Base-by-base conservation (phyloP, 1,140 invertebrate genomes). In the Rhagoletis pomonella region DNA sequence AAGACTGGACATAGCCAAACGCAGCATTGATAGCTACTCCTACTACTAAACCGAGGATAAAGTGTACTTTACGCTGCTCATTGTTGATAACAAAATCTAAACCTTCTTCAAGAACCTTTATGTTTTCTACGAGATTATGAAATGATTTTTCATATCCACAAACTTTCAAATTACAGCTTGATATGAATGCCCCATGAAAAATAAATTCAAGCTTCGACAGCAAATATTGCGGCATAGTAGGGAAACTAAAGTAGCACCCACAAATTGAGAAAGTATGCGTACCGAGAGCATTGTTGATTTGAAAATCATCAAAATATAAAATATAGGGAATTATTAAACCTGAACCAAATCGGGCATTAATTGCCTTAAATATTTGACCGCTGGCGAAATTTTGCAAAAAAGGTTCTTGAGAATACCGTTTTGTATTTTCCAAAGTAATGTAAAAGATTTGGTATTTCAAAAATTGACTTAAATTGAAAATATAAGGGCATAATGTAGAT, bases 1-100 rank as follows among this genome's bases (percentile, higher is more conserved):
- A 92, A 64, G 88, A 89, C 89, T 90, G 88, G 1, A 69, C 87
- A 85, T 90, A 91, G 47, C 90, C 90, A 12, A 89, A 87, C 42
- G 91, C 89, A n/a, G 86, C 77, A 87, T 93, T 89, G 2, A 92
- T n/a, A 12, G 90, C 90, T 62, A 91, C 91, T 4, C 91, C 90
- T 19, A 90, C 12, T 64, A 92, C 88, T 69, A 89, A 84, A 42
- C 87, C 88, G 58, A 92, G 42, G 17, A 88, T 55, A 88, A 92
- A 93, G 88, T 90, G 88, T 50, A 91, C 73, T 73, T 87, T 81
- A 19, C 12, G 86, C 42, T 58, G 81, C 42, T 64, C 62, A 59
- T 47, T 58, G 7, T 64, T 14, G 42, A 55, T n/a, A 42, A 12
- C 19, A 2, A 86, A 50, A 81, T 88, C 87, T 7, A 88, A 3